phyloP scores from a whole-genome alignment of 2,113 vertebrate genomes.

The Clupea harengus region DNA sequence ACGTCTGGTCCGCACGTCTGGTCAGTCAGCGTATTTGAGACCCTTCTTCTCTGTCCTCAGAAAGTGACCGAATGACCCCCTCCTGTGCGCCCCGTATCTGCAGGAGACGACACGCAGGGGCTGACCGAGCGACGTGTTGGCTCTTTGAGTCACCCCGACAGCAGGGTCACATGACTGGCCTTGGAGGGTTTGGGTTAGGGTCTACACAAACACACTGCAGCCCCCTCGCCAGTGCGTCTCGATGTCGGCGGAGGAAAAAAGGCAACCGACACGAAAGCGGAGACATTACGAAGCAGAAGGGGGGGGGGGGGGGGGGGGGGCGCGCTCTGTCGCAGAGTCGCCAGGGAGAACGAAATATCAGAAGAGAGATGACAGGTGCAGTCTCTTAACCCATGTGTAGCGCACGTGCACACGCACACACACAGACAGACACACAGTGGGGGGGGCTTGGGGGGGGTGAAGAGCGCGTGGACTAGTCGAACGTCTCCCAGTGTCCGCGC shows the following conservation, averaged over 20 bases:
- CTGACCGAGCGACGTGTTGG: too few relatives aligned
- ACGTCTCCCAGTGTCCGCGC: conserved; percentile 90
- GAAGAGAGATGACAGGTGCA: not conserved
- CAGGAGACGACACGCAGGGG: too few relatives aligned
- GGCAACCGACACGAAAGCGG: not conserved
- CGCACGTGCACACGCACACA: not conserved
- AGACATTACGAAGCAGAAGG: not conserved
- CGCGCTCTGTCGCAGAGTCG: not conserved
- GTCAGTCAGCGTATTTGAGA: too few relatives aligned
- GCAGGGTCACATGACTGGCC: not conserved
- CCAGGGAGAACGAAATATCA: not conserved
- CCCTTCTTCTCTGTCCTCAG: not conserved
- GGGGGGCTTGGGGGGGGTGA: not conserved
- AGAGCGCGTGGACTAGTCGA: conserved; percentile 70
- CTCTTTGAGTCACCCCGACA: not conserved
- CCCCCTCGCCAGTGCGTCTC: not conserved
- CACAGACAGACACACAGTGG: not conserved
- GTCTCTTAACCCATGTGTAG: not conserved
- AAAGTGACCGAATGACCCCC: not conserved
- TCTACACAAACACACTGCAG: not conserved
- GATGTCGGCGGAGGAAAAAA: not conserved
- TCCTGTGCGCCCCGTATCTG: not conserved
- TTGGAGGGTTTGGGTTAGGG: not conserved
- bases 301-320: too few relatives aligned
- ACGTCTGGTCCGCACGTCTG: not conserved